Evolutionary conservation across 2,113 vertebrate genomes (phyloP).

Genomic region (Pelodiscus sinensis): DNA sequence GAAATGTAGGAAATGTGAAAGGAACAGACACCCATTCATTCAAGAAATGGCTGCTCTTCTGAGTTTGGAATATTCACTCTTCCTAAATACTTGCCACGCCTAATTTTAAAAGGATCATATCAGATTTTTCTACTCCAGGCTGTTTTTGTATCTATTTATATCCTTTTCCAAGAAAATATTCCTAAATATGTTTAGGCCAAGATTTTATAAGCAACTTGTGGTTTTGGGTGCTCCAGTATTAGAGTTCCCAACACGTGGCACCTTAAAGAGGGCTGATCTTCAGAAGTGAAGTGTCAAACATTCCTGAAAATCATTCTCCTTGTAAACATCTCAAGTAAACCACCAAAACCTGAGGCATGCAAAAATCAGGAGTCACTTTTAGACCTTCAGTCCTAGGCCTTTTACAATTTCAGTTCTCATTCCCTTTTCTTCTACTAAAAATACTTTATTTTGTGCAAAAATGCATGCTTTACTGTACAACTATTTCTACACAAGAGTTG

Average conservation of each 20-base stretch:
- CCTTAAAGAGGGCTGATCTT: not conserved
- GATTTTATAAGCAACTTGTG: not conserved
- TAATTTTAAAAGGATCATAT: not conserved
- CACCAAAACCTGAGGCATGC: no score
- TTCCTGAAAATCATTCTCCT: not conserved
- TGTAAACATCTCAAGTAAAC: not conserved
- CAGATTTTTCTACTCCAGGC: not conserved
- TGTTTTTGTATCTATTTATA: no score
- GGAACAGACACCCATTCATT: not conserved
- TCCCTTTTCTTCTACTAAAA: not conserved
- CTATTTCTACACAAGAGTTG: no score
- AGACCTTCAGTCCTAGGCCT: no score
- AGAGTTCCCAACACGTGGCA: not conserved
- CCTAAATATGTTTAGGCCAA: not conserved
- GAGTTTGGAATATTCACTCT: not conserved
- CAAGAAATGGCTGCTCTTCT: not conserved
- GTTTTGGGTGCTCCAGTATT: not conserved
- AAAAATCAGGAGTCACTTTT: no score
- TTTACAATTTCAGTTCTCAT: not conserved
- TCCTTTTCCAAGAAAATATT: not conserved
- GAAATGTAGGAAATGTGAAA: not conserved
- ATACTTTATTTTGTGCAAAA: not conserved
- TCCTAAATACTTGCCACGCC: accelerated
- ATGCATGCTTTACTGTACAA: no score
- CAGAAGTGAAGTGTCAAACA: not conserved